phyloP scores from a whole-genome alignment of 2,113 vertebrate species.

The Gavialis gangeticus region DNA sequence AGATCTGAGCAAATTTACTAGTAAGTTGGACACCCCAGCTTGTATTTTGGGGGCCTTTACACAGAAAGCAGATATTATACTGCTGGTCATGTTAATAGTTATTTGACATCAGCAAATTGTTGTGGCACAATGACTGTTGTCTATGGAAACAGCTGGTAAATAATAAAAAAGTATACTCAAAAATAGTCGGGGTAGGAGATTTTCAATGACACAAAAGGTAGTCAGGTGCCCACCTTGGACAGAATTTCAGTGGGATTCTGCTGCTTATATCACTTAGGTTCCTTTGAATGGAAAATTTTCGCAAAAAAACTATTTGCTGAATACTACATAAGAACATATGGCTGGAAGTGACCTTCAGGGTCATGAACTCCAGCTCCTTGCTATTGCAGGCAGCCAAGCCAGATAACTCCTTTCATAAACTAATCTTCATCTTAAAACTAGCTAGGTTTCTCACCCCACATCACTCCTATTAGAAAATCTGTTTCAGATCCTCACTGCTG shows the following conservation, averaged over 20 bases:
- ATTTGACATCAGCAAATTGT: not conserved
- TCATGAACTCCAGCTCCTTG: not conserved
- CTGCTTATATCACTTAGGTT: not conserved
- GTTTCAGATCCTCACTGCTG: not conserved
- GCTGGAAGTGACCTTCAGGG: not conserved
- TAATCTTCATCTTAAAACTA: not conserved
- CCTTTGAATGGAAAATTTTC: conserved; percentile 31
- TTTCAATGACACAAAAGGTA: conserved; percentile 22
- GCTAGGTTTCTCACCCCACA: not conserved
- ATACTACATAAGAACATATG: not conserved
- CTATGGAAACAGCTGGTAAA: not conserved
- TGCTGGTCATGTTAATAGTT: not conserved
- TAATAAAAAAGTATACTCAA: not conserved
- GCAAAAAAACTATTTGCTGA: not conserved
- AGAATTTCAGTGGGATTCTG: conserved; percentile 10
- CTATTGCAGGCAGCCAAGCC: not conserved
- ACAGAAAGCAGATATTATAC: conserved; percentile 30
- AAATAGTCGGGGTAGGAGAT: not conserved
- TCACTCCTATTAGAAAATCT: not conserved
- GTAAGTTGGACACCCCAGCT: conserved; percentile 56
- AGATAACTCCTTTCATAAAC: not conserved
- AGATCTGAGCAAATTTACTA: conserved; percentile 57
- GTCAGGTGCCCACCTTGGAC: not conserved
- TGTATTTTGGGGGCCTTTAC: conserved; percentile 44
- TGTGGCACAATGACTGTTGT: not conserved